Evolutionary conservation across 2,797 vertebrate genomes (phyloP), one percentile per base, ranked within the genome.

Genomic region (Pygocentrus nattereri): DNA sequence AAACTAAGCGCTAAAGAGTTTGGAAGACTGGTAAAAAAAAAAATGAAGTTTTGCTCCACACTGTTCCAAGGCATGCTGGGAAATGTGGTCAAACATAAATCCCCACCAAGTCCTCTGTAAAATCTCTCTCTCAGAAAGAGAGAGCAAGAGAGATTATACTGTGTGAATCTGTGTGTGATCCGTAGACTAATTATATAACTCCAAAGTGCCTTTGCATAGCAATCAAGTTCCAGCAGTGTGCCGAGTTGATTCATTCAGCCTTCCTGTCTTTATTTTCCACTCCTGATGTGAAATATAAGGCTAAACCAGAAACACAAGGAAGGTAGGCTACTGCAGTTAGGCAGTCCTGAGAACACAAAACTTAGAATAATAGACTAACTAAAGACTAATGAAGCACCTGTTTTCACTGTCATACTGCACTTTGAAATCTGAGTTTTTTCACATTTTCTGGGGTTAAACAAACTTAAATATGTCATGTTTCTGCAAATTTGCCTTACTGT

Each of bases 41-140:
- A 41, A 67, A n/a, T 31, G 8, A 8, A 49, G 21, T 61, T 76
- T 27, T 49, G 15, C 41, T 50, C 15, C 21, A 62, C 16, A 59
- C 62, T 31, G 44, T 41, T 59, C 11, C 38, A 72, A 41, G 23
- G 44, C 23, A 70, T 71, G 44, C 34, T 47, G 50, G 61, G 31
- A 74, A 69, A 68, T 56, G 30, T 15, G 19, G 30, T 54, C 27
- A 54, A 56, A 73, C 71, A 34, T 73, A 58, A 74, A 74, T 74
- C 71, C 52, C n/a, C 31, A 74, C 21, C 41, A 69, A 27, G 38
- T 27, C 65, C 27, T 34, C 50, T 38, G 41, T 56, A 58, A 74
- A 38, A 74, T 41, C 71, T 74, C 71, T 34, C 27, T 12, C 13
- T 5, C 6, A 69, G 67, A 18, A 5, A 41, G 64, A 41, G 30